These are phyloP conservation scores for Triplophysa rosa DNA, from an alignment of 2,113 vertebrate genomes.

Conservation along the genomic window DNA sequence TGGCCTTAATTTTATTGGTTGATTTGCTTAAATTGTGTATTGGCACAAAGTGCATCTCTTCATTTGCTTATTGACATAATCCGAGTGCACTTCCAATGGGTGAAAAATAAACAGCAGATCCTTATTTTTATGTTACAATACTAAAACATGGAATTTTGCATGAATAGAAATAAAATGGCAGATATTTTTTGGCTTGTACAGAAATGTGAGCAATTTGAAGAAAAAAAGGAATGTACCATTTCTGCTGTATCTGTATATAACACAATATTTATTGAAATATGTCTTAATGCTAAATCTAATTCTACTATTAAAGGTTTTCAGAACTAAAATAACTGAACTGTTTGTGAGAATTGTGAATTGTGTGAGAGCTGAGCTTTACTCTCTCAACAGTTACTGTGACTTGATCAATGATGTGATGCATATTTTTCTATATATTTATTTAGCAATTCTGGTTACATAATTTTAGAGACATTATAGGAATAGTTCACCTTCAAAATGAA, in stretches of 20 bases:
- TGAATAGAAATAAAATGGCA: conserved; percentile 84
- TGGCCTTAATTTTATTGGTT: conserved; percentile 86
- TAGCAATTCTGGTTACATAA: too few relatives aligned
- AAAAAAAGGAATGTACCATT: conserved; percentile 94
- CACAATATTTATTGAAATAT: conserved; percentile 96
- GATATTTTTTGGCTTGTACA: conserved; percentile 95
- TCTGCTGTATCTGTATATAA: conserved; percentile 96
- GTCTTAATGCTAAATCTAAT: conserved; percentile 91
- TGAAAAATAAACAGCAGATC: conserved; percentile 71
- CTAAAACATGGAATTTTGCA: conserved; percentile 85
- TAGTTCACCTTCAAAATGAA: too few relatives aligned
- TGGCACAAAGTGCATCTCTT: conserved; percentile 80
- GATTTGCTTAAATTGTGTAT: conserved; percentile 79
- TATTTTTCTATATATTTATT: too few relatives aligned
- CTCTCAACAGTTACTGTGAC: background rate
- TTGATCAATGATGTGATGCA: background rate
- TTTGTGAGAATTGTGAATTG: conserved; percentile 73
- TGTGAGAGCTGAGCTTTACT: conserved; percentile 60
- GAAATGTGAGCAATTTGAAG: conserved; percentile 84
- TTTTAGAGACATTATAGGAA: too few relatives aligned
- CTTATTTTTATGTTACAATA: conserved; percentile 82
- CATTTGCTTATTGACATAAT: conserved; percentile 71
- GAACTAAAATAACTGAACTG: conserved; percentile 81
- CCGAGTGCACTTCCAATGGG: conserved; percentile 67
- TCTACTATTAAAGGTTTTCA: conserved; percentile 91